Evolutionary conservation across 2,888 invertebrate species (phyloP).

Genomic region (Cremastobaeus sp.): DNA sequence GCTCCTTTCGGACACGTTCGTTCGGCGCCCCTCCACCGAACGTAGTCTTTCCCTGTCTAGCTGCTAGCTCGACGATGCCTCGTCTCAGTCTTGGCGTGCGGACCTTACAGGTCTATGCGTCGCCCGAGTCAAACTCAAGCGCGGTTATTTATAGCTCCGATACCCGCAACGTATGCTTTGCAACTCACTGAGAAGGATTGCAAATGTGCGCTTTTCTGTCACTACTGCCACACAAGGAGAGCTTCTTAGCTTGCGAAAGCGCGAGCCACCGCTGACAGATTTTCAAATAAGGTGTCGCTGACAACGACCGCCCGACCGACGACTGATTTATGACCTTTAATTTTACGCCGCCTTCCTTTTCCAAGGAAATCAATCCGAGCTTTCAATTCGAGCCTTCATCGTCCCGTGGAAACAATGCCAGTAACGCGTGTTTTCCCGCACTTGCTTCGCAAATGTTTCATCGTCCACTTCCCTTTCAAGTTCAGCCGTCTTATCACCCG

Average conservation of each 20-base stretch:
- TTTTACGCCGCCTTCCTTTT: background rate
- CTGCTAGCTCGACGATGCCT: conserved; percentile 4
- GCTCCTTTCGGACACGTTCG: conserved; percentile 58
- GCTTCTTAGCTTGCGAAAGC: conserved; percentile 25
- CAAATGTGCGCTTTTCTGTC: conserved; percentile 33
- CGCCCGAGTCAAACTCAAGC: conserved; percentile 28
- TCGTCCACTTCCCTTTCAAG: no score
- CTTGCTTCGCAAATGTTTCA: no score
- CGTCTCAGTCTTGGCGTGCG: conserved; percentile 14
- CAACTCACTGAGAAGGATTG: conserved; percentile 23
- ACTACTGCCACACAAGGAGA: conserved; percentile 28
- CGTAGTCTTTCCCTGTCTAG: conserved; percentile 12
- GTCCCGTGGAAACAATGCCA: no score
- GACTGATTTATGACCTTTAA: conserved; percentile 34
- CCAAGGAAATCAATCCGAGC: conserved; percentile 10
- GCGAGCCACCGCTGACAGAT: conserved; percentile 23
- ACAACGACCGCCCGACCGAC: conserved; percentile 10
- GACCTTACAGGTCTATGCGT: conserved; percentile 48
- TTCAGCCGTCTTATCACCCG: no score
- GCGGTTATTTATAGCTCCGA: conserved; percentile 43
- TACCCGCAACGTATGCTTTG: conserved; percentile 18
- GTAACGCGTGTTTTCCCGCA: no score
- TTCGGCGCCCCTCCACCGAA: conserved; percentile 28
- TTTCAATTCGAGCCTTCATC: no score
- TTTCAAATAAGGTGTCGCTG: conserved; percentile 35